Conservation (phyloP, 2,113 vertebrate genomes). For the Pipra filicauda region DNA sequence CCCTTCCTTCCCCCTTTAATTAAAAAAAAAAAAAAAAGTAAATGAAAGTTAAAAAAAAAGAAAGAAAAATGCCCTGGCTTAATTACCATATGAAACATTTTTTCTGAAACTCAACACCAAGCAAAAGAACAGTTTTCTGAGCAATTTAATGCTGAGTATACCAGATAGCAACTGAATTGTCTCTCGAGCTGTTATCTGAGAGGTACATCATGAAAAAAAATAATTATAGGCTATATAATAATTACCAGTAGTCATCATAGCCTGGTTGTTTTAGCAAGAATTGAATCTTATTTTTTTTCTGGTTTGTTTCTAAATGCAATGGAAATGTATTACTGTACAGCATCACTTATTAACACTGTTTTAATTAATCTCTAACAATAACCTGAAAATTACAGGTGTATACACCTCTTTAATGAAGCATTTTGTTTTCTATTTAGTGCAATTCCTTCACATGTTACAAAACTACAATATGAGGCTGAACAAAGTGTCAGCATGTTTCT, state of each 20-base stretch:
- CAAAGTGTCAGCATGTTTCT: neutral
- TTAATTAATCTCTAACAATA: conserved; percentile 6
- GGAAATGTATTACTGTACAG: neutral
- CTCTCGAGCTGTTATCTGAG: neutral
- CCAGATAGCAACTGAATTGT: neutral
- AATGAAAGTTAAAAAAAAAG: neutral
- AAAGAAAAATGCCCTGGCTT: neutral
- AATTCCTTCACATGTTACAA: neutral
- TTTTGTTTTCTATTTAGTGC: neutral
- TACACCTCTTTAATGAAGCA: neutral
- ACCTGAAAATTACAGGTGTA: neutral
- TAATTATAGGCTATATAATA: neutral
- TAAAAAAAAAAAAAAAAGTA: neutral
- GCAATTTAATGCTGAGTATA: neutral
- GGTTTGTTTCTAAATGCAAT: neutral
- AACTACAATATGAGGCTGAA: neutral
- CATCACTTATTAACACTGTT: neutral
- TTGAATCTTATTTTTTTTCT: neutral
- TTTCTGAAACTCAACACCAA: neutral
- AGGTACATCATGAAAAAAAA: neutral
- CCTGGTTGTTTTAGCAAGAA: neutral
- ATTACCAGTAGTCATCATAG: neutral
- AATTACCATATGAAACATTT: neutral
- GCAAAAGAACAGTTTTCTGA: neutral
- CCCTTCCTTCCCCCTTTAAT: fast-evolving